Conservation (phyloP, 2,888 invertebrate genomes). For the Tenodera sinensis region DNA sequence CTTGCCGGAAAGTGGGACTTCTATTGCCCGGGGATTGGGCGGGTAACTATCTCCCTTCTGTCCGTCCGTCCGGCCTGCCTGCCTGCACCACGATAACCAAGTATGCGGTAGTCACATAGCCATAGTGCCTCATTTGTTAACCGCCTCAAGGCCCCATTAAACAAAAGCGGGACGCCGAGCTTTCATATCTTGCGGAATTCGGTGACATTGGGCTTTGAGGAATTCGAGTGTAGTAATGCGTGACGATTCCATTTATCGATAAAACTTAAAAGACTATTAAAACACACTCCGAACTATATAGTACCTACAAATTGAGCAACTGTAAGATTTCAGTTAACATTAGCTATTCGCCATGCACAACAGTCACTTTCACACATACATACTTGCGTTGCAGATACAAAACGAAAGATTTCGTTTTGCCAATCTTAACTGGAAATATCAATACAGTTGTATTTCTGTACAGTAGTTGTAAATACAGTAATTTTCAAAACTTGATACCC, state of each 20-base stretch:
- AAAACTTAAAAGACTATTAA: neutral
- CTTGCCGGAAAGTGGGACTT: conserved; percentile 2
- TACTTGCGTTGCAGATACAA: neutral
- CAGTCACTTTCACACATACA: neutral
- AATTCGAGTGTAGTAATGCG: neutral
- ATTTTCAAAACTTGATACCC: no score
- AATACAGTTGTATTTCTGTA: no score
- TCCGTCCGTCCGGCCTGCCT: no score
- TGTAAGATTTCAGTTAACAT: neutral
- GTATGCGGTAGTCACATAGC: neutral
- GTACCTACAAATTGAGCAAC: neutral
- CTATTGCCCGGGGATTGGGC: conserved; percentile 1
- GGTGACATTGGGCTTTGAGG: neutral
- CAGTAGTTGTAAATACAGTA: no score
- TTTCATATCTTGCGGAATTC: neutral
- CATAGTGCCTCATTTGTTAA: neutral
- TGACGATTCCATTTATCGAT: neutral
- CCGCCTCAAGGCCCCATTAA: neutral
- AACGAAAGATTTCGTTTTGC: neutral
- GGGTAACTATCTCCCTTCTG: neutral
- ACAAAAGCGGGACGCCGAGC: neutral
- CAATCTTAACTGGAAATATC: no score
- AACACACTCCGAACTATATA: neutral
- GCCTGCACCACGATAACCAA: neutral
- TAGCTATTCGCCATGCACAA: neutral